Conservation (phyloP, 2,888 invertebrate genomes). For the Griposia aprilina region DNA sequence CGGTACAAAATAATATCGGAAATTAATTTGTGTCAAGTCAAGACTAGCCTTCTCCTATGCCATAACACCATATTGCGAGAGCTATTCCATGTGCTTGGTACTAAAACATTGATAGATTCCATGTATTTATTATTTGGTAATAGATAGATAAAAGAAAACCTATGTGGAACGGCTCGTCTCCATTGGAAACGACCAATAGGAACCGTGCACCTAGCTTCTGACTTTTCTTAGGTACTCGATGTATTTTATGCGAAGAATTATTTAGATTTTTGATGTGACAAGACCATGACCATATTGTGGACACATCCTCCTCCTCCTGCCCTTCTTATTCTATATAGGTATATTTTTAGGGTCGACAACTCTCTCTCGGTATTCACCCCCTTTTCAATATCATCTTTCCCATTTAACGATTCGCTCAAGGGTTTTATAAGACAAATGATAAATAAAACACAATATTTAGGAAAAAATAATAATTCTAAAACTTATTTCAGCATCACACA, state of each 20-base stretch:
- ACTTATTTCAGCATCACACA: conserved; percentile 71
- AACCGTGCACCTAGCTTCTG: not conserved
- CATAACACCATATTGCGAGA: not conserved
- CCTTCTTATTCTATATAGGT: not conserved
- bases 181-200: not conserved
- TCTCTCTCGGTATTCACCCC: not conserved
- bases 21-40: not conserved
- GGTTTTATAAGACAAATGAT: not conserved
- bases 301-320: too few relatives aligned
- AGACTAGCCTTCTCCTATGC: not conserved
- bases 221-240: not conserved
- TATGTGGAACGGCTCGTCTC: not conserved
- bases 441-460: conserved; percentile 51
- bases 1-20: not conserved
- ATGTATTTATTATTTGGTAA: not conserved
- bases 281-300: not conserved
- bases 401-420: not conserved
- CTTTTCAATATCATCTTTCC: not conserved
- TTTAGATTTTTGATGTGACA: not conserved
- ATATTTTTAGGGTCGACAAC: not conserved
- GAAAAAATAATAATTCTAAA: conserved; percentile 59
- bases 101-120: not conserved
- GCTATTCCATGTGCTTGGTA: not conserved
- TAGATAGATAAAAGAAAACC: not conserved
- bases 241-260: too few relatives aligned